Conservation (phyloP, 2,797 vertebrate species). For the Astyanax mexicanus region DNA sequence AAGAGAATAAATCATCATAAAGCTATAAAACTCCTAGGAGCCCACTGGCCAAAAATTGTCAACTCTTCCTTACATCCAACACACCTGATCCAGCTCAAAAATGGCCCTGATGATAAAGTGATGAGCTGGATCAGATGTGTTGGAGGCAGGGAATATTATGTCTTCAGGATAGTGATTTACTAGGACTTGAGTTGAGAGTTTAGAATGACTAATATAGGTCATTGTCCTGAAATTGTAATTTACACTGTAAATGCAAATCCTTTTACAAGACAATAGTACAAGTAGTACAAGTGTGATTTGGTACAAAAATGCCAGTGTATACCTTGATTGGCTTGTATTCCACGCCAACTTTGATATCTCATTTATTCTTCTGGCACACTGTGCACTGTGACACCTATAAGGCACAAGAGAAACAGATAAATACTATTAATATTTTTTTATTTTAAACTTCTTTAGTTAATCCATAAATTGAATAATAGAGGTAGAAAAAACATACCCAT, state of each 20-base stretch:
- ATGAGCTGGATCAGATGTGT: neutral
- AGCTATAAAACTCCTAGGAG: too few species aligned
- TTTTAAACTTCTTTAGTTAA: neutral
- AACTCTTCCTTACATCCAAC: neutral
- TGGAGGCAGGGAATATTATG: neutral
- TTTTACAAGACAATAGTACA: neutral
- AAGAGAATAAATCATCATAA: conserved; percentile 1
- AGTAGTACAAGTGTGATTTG: neutral
- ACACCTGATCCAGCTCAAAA: neutral
- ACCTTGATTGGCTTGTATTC: conserved; percentile 3
- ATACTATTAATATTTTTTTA: neutral
- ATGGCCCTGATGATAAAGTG: neutral
- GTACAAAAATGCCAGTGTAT: conserved; percentile 4
- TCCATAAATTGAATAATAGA: neutral
- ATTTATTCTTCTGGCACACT: conserved; percentile 33
- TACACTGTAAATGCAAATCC: neutral
- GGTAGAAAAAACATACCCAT: neutral
- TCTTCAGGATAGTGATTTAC: neutral
- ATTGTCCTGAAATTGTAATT: too few species aligned
- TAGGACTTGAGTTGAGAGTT: neutral
- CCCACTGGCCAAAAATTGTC: neutral
- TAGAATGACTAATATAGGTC: too few species aligned
- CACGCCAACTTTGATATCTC: neutral
- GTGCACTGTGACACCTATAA: neutral
- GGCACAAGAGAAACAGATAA: neutral